Evolutionary conservation across 2,888 invertebrate species (phyloP).

Genomic region (Sabatieria punctata): DNA sequence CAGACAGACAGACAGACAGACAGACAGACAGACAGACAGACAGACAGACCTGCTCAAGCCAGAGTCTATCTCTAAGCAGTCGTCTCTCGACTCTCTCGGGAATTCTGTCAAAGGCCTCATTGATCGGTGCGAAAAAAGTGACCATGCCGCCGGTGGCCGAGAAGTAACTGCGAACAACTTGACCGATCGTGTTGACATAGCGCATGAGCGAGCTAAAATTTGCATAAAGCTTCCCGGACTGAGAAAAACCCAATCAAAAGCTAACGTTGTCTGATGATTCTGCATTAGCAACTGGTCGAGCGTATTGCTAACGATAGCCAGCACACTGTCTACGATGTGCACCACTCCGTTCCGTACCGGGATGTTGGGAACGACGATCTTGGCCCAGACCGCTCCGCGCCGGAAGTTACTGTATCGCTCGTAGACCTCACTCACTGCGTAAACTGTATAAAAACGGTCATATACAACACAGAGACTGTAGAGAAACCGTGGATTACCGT

Average conservation of each 20-base stretch:
- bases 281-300: conserved; percentile 21
- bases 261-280: conserved; percentile 1
- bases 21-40: too few relatives aligned
- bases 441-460: conserved; percentile 25
- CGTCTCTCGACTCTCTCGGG: conserved; percentile 29
- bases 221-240: too few relatives aligned
- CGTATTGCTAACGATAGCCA: conserved; percentile 29
- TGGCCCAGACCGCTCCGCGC: conserved; percentile 31
- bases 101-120: conserved; percentile 31
- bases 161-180: conserved; percentile 17
- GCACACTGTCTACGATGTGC: conserved; percentile 30
- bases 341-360: conserved; percentile 32
- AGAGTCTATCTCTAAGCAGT: conserved; percentile 26
- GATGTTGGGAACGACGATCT: conserved; percentile 30
- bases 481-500: conserved; percentile 13
- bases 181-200: conserved; percentile 29
- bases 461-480: too few relatives aligned
- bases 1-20: too few relatives aligned
- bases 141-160: conserved; percentile 13
- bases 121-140: conserved; percentile 31
- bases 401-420: conserved; percentile 29
- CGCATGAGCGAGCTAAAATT: conserved; percentile 26
- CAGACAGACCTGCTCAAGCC: conserved; percentile 32
- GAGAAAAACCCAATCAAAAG: neutral
- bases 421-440: conserved; percentile 30